Evolutionary conservation across 2,888 invertebrate species (phyloP), one percentile per base, ranked within the genome.

Genomic region (Plebejus anna): DNA sequence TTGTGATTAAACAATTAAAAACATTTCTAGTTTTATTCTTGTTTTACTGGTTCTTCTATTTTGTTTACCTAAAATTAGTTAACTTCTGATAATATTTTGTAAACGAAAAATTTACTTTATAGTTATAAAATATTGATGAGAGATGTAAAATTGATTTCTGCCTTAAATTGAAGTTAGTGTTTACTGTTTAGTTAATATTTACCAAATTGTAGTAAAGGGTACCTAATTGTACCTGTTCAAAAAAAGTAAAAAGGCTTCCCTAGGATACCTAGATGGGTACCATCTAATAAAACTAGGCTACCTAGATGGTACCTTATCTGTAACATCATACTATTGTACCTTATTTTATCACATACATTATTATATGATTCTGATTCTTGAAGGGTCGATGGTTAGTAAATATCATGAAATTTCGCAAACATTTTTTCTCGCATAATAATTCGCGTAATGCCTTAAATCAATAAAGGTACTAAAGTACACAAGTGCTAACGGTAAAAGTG

Each of bases 1-100:
- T 42, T 71, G 73, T 51, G 32, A 73, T 73, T 73, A 73, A 51
- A 73, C 73, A 73, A 73, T 73, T 73, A 73, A 55, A 73, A 73
- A 55, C 66, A 32, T 66, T 66, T 66, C 66, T 36, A 66, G 66
- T 66, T 66, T 66, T 66, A 66, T 66, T 66, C 66, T 32, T 66
- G 66, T 16, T 66, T 36, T 32, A 66, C 66, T 32, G 66, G 66
- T 32, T 66, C 32, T 4, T 32, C 32, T 66, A 66, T 66, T 66
- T 5, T 28, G 28, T 11, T 11, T 36, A 66, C 32, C 32, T 36
- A 16, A 66, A 16, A 13, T 66, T 36, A 13, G 36, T 13, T 32
- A 32, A 66, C 7, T 22, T 22, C 2, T 6, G 0, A 22, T 28
- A 61, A 11, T 61, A 11, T 28, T 61, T 61, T 9, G 2, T 0